Base-by-base conservation (phyloP, 1,140 invertebrate genomes). In the Antheraea mylitta region DNA sequence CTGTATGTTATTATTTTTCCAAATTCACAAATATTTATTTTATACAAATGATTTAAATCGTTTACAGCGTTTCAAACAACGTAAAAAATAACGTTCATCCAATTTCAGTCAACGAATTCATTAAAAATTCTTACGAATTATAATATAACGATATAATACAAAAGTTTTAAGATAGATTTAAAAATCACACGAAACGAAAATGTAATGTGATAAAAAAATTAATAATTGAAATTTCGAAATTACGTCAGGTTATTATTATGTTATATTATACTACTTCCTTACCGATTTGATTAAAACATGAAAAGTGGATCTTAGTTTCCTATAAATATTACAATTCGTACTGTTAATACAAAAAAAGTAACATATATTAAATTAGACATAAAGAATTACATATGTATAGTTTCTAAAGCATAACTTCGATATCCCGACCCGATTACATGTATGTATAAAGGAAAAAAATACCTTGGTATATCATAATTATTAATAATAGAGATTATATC, bases 401-500 rank as follows among this genome's bases (percentile, higher is more conserved):
- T 42, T 42, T 42, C 7, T 42, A 42, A 42, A 42, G 7, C 8
- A 4, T 53, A 16, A 10, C 45, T 53, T 9, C 5, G 16, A 13
- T 53, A 16, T n/a, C 9, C 9, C 11, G 16, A 16, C 10, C 45
- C 16, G 45, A 6, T 53, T 53, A 53, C 16, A 53, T 53, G 9
- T 53, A 16, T 53, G 45, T 53, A 53, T 53, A 53, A 53, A 53
- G 0, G 16, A 0, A 53, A 53, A 53, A 6, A 53, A 53, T 11
- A 53, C 22, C 16, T 16, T 1, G 38, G 16, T 53, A 16, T 53
- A 53, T 53, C 45, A 53, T 53, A 53, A 53, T 53, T 60, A 10
- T 61, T 18, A 63, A 37, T 37, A 63, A 63, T 37, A 63, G 10
- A 30, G 22, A 63, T 63, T 37, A 63, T 37, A 63, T 0, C 11